Percentiles rank a stretch among this genome's conserved stretches.
phyloP scores from a whole-genome alignment of 2,888 invertebrate species.

The Anarsia innoxiella region DNA sequence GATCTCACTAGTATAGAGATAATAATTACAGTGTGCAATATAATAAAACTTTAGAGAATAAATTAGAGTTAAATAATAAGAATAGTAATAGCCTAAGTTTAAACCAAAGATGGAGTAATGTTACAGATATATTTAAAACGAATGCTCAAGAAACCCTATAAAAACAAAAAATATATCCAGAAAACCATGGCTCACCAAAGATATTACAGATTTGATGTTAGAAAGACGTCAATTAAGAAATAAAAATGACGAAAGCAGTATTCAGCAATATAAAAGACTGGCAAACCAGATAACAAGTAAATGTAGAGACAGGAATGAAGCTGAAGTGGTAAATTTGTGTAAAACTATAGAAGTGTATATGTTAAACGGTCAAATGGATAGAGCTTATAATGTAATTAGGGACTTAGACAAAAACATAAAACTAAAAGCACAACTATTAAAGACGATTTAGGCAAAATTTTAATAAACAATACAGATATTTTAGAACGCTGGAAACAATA shows the following conservation, averaged over 20 bases:
- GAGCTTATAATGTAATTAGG: conserved; percentile 7
- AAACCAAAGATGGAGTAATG: conserved; percentile 1
- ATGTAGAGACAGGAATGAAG: conserved; percentile 1
- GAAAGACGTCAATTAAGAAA: conserved; percentile 3
- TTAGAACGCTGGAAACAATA: neutral
- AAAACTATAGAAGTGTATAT: neutral
- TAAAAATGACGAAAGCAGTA: conserved; percentile 4
- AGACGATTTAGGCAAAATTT: neutral
- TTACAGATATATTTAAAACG: conserved; percentile 1
- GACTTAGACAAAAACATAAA: neutral
- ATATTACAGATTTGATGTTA: conserved; percentile 8
- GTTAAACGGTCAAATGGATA: conserved; percentile 3
- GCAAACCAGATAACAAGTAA: conserved; percentile 7
- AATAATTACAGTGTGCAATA: too few species aligned
- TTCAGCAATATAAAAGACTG: conserved; percentile 4
- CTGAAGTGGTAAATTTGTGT: neutral
- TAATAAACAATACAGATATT: neutral
- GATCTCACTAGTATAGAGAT: too few species aligned
- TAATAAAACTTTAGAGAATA: too few species aligned
- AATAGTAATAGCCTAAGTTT: neutral
- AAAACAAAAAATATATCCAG: conserved; percentile 2
- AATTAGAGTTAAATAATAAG: too few species aligned
- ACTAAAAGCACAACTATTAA: neutral
- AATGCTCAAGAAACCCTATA: conserved; percentile 5
- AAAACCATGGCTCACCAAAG: conserved; percentile 1